Evolutionary conservation across 2,888 invertebrate genomes (phyloP).

Genomic region (Tribolium freemani): DNA sequence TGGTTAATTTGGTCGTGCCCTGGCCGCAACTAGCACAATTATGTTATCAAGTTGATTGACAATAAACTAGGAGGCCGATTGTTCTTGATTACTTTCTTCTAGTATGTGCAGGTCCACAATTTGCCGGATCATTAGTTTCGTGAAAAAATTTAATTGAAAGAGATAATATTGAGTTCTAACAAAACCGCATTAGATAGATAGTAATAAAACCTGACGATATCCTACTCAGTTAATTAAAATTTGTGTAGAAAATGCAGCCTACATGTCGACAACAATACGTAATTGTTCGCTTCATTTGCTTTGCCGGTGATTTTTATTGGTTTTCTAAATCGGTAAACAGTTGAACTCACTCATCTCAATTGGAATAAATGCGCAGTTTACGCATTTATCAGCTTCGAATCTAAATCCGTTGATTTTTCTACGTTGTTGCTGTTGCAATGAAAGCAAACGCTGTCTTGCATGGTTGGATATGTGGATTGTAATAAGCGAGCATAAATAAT

Average conservation of each 20-base stretch:
- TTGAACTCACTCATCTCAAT: conserved; percentile 18
- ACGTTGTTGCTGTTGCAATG: conserved; percentile 22
- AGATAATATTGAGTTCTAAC: not conserved
- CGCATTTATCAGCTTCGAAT: conserved; percentile 38
- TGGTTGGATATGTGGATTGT: conserved; percentile 50
- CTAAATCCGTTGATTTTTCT: conserved; percentile 30
- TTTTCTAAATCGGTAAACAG: conserved; percentile 27
- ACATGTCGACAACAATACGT: conserved; percentile 37
- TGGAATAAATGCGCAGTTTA: conserved; percentile 26
- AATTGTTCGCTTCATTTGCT: conserved; percentile 37
- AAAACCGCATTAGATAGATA: conserved; percentile 14
- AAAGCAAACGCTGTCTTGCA: conserved; percentile 48
- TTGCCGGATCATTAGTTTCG: conserved; percentile 8
- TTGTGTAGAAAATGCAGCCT: conserved; percentile 20
- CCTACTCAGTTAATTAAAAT: conserved; percentile 33
- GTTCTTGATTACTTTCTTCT: not conserved
- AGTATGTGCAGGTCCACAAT: not conserved
- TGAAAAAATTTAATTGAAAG: conserved; percentile 8
- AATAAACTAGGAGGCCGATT: conserved; percentile 16
- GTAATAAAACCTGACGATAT: conserved; percentile 18
- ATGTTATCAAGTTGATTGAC: conserved; percentile 23
- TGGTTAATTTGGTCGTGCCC: conserved; percentile 4
- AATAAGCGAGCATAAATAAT: conserved; percentile 47
- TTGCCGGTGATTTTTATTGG: conserved; percentile 20
- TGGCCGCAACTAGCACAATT: not conserved